A percentile compares a stretch with the other conserved stretches of the same genome.
Evolutionary conservation across 2,888 invertebrate species (phyloP).

Genomic region (Pandemis heparana): DNA sequence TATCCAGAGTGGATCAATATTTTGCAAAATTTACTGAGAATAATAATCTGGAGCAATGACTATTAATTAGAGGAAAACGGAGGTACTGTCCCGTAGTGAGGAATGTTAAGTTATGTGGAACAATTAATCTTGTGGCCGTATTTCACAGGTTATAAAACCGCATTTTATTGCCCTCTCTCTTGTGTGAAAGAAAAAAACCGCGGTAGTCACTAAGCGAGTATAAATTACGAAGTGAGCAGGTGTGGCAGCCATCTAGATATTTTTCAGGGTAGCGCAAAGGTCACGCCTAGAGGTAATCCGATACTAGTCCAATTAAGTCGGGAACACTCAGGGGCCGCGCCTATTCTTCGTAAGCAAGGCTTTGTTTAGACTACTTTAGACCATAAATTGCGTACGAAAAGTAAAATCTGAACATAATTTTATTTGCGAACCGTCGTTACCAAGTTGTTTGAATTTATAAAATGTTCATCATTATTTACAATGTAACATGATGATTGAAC

Average conservation of each 20-base stretch:
- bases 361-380: constrained; percentile 27
- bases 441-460: not conserved
- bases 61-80: not conserved
- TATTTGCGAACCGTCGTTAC: not conserved
- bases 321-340: constrained; percentile 54
- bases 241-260: constrained; percentile 61
- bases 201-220: constrained; percentile 36
- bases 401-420: constrained; percentile 1
- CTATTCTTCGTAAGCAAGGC: constrained; percentile 34
- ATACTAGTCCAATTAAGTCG: constrained; percentile 64
- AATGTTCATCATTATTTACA: not conserved
- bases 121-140: not conserved
- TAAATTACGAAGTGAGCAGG: constrained; percentile 54
- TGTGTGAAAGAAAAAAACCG: constrained; percentile 1
- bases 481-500: constrained; percentile 1
- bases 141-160: constrained; percentile 36
- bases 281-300: constrained; percentile 66
- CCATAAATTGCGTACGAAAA: constrained; percentile 7
- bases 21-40: not conserved
- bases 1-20: not conserved
- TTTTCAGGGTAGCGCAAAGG: constrained; percentile 59
- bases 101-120: not conserved
- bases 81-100: not conserved
- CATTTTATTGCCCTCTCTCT: constrained; percentile 1
- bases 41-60: not conserved